Percentiles rank a stretch among this genome's conserved stretches.
phyloP scores from a whole-genome alignment of 2,113 vertebrate genomes.

The Ploceus nigricollis region DNA sequence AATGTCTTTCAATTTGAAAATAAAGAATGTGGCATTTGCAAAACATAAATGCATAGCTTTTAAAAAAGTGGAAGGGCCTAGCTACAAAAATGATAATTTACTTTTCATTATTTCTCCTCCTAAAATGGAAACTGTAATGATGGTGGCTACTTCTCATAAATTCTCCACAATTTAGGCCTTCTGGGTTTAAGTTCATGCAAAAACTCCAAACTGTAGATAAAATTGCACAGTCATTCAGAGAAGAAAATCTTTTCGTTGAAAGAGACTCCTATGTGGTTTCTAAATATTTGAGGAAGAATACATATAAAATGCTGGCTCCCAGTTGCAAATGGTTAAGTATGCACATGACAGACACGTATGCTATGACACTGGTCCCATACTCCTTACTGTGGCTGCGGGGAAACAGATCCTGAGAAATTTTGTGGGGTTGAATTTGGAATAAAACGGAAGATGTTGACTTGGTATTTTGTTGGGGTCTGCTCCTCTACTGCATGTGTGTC shows the following conservation, averaged over 20 bases:
- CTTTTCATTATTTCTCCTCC: background rate
- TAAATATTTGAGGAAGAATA: background rate
- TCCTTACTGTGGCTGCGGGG: background rate
- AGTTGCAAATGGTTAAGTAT: background rate
- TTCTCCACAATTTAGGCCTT: background rate
- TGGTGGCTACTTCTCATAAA: background rate
- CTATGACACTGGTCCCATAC: background rate
- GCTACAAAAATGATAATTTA: background rate
- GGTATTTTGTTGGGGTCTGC: background rate
- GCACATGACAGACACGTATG: rapidly evolving
- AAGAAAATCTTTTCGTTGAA: background rate
- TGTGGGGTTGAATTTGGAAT: background rate
- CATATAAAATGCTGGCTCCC: background rate
- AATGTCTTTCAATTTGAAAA: background rate
- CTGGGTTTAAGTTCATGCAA: background rate
- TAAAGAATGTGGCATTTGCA: background rate
- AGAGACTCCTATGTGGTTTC: background rate
- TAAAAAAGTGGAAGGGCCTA: background rate
- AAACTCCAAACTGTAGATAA: background rate
- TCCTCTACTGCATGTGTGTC: rapidly evolving
- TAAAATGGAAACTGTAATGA: background rate
- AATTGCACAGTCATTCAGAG: background rate
- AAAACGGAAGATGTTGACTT: background rate
- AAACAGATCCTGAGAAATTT: background rate
- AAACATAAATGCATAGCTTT: background rate